Percentiles rank a stretch among this genome's conserved stretches.
Conservation (phyloP, 2,888 invertebrate genomes). For the Alloscopus bannaensis region DNA sequence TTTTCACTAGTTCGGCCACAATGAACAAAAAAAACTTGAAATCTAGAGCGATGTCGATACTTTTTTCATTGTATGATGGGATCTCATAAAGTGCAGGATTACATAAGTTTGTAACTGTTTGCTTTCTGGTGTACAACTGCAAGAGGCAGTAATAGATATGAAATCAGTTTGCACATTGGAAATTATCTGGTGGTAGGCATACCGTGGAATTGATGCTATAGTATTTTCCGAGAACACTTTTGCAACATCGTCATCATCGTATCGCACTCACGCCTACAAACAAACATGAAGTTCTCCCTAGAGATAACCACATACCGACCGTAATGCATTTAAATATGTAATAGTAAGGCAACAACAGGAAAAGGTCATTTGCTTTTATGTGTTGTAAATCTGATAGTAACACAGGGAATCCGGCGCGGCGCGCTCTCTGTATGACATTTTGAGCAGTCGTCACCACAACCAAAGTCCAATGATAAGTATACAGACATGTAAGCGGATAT, state of each 20-base stretch:
- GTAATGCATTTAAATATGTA: too few relatives aligned
- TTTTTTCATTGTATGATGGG: conserved; percentile 43
- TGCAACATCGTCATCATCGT: not conserved
- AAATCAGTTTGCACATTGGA: too few relatives aligned
- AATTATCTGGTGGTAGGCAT: too few relatives aligned
- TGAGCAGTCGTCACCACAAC: not conserved
- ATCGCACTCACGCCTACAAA: too few relatives aligned
- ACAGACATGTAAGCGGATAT: not conserved
- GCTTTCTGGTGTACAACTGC: too few relatives aligned
- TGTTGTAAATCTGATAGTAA: conserved; percentile 38
- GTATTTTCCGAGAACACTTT: conserved; percentile 15
- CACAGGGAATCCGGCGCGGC: too few relatives aligned
- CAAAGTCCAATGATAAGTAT: not conserved
- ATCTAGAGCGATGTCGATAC: conserved; percentile 59
- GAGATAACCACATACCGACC: conserved; percentile 28
- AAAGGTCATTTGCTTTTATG: conserved; percentile 46
- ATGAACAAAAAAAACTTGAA: conserved; percentile 52
- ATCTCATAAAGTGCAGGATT: too few relatives aligned
- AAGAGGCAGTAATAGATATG: too few relatives aligned
- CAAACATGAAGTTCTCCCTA: too few relatives aligned
- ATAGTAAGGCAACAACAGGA: conserved; percentile 39
- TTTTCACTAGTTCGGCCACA: conserved; percentile 28
- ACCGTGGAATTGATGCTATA: conserved; percentile 13
- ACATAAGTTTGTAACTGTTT: too few relatives aligned
- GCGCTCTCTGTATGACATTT: conserved; percentile 20